Conservation (phyloP, 2,797 vertebrate species). For the Xenopus petersii region DNA sequence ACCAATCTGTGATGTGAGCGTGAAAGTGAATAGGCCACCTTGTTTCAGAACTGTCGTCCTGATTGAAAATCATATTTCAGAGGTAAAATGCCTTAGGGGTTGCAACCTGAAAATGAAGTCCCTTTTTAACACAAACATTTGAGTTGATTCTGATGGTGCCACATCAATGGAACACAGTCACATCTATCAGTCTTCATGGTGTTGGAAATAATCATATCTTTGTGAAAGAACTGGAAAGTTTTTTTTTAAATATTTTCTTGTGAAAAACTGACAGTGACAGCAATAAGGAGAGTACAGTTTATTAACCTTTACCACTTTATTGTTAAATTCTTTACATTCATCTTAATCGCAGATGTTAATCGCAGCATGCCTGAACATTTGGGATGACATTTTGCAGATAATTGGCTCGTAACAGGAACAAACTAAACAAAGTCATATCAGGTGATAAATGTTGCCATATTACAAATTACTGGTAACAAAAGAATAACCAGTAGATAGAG, state of each 20-base stretch:
- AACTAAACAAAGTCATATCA: too few species aligned
- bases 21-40: constrained; percentile 38
- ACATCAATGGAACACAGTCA: constrained; percentile 40
- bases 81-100: constrained; percentile 44
- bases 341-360: too few species aligned
- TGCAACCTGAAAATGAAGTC: constrained; percentile 41
- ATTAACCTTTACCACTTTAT: too few species aligned
- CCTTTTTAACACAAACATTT: constrained; percentile 19
- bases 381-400: too few species aligned
- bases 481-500: too few species aligned
- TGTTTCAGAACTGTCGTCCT: constrained; percentile 40
- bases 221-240: constrained; percentile 30
- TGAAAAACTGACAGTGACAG: background rate
- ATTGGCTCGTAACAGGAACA: too few species aligned
- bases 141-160: constrained; percentile 33
- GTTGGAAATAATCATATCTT: constrained; percentile 31
- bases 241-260: constrained; percentile 13
- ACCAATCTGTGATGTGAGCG: constrained; percentile 8
- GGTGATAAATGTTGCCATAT: too few species aligned
- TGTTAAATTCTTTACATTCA: too few species aligned
- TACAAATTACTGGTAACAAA: too few species aligned
- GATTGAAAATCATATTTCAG: constrained; percentile 43
- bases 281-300: background rate
- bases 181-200: constrained; percentile 35
- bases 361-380: too few species aligned